A percentile compares a stretch with the other conserved stretches of the same genome.
phyloP scores from a whole-genome alignment of 2,888 invertebrate species.

The Meghimatium bilineatum region DNA sequence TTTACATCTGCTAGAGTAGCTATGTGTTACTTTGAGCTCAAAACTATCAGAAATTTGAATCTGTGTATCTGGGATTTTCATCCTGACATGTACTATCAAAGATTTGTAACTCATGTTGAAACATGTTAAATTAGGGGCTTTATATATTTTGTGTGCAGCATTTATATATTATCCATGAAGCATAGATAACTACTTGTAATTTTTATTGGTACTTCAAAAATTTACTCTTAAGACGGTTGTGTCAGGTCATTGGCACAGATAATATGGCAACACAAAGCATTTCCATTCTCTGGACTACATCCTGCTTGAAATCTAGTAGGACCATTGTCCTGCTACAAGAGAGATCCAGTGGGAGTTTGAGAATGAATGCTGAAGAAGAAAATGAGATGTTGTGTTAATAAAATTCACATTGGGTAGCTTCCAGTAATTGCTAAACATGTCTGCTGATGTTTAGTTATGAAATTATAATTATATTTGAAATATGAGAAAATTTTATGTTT shows the following conservation, averaged over 20 bases:
- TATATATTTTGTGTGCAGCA: background rate
- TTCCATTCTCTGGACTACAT: no score
- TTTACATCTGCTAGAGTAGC: background rate
- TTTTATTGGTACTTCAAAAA: background rate
- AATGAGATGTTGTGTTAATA: background rate
- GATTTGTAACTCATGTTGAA: background rate
- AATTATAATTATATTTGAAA: no score
- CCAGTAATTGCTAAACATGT: background rate
- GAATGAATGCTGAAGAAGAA: no score
- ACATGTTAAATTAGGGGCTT: background rate
- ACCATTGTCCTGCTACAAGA: no score
- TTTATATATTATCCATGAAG: background rate
- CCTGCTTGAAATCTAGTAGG: no score
- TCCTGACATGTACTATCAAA: background rate
- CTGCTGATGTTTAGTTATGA: background rate
- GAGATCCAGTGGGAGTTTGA: no score
- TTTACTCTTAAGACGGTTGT: background rate
- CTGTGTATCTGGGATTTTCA: background rate
- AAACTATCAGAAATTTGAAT: background rate
- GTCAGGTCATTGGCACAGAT: no score
- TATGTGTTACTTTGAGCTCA: background rate
- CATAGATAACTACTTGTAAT: no score
- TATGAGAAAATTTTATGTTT: background rate
- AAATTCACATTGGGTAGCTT: background rate
- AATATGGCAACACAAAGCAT: no score